Base-by-base conservation (phyloP, 2,113 vertebrate species). In the Podiceps cristatus region DNA sequence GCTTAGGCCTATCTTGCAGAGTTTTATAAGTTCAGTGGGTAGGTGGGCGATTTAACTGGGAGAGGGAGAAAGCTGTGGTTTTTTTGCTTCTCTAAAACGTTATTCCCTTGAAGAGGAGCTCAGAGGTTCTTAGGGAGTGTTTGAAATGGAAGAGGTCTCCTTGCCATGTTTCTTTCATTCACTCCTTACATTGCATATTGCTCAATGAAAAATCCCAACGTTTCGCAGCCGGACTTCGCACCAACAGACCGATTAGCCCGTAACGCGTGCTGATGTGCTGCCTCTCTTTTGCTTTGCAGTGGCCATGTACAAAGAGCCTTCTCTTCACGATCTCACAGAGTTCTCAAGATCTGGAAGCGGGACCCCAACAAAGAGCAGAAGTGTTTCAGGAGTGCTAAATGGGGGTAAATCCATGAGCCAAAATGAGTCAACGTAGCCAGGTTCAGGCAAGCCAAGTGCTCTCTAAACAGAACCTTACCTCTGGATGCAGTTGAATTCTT, bases 221-320 rank as follows among this genome's bases (percentile, higher is more conserved):
- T 27, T 87, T n/a, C 2, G 0, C 8, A 22, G 71, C 52, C 1
- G 2, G 52, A 35, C 50, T 35, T 15, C 9, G 64, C 52, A 37
- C 24, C 49, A 13, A 1, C n/a, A 22, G 59, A 14, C n/a, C 1
- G 19, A 44, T 55, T 37, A 58, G n/a, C 35, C 33, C 1, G 0
- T 62, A 18, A 4, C 7, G 1, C 0, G 2, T 44, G 42, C 95
- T 97, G 28, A 97, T 1, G 4, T 40, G 56, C 10, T 81, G 15
- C 83, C 60, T 96, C 72, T 98, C 78, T 97, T 80, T 98, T 98
- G 96, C 76, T 96, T 98, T 97, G 75, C 98, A 99, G 99, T 99
- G 98, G 99, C 99, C 95, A 99, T 99, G 99, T 99, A 99, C 98
- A 99, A 99, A 98, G 99, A 99, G 98, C 99, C 99, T 40, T 99